Base-by-base conservation (phyloP, 1,140 invertebrate species). In the Pristionchus pacificus region DNA sequence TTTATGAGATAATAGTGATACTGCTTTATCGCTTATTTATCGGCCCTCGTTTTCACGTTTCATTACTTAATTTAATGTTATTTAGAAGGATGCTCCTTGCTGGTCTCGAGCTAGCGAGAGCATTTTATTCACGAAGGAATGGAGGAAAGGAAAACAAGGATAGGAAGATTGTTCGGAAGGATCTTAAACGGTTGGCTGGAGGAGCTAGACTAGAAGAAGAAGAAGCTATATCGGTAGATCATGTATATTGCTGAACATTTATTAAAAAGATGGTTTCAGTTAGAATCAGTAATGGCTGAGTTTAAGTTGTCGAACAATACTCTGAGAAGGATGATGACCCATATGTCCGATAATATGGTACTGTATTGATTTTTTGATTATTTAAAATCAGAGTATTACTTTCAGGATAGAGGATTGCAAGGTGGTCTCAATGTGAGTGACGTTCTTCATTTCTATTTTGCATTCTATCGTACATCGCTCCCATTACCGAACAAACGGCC, bases 221-320 rank as follows among this genome's bases (percentile, higher is more conserved):
- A 66, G 31, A 66, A 25, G 49, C 24, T 13, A 66, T 66, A 19
- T 66, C 65, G 14, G 65, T 66, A 14, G n/a, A 32, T 65, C 25
- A 29, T 31, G 13, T 31, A 28, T 14, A 29, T 65, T 31, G 19
- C 24, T 31, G 29, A 60, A 14, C 24, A 6, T 59, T 24, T 24
- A 33, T 60, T 14, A 59, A 58, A 68, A 59, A 68, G 27, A 59
- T 68, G 1, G 33, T 65, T 74, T 30, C 74, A 75, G 74, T 33
- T 75, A 33, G 74, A 75, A 49, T 65, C 70, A 32, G 72, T 75
- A 2, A 72, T 75, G 71, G 66, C 74, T 24, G 74, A 75, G 30
- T 75, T 75, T 55, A 72, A 72, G 15, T 60, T 75, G 30, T 68
- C 65, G 19, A 75, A 75, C 32, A 73, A 76, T 15, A 75, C 74